Conservation (phyloP, 2,113 vertebrate genomes). For the rat (Rattus norvegicus) region GRCr8 NC_086036.1:27899001-27899500, state of each 20-base stretch:
- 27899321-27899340: neutral
- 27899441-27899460: neutral
- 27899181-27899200: neutral
- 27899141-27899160: neutral
- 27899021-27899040: neutral
- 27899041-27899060: neutral
- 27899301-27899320: rapidly evolving
- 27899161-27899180: slow-evolving; percentile 5
- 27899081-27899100: slow-evolving; percentile 29
- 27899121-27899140: neutral
- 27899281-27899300: neutral
- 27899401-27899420: neutral
- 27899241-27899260: neutral
- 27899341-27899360: neutral
- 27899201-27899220: neutral
- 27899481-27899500: neutral
- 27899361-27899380: neutral
- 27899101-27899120: neutral
- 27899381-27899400: neutral
- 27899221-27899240: neutral
- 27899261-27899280: neutral
- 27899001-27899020: neutral
- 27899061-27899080: slow-evolving; percentile 1
- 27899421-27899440: neutral
- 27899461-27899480: neutral